A percentile compares a stretch with the other conserved stretches of the same genome.
Evolutionary conservation across 2,888 invertebrate species (phyloP).

Genomic region (Sphaeridia pumilis): DNA sequence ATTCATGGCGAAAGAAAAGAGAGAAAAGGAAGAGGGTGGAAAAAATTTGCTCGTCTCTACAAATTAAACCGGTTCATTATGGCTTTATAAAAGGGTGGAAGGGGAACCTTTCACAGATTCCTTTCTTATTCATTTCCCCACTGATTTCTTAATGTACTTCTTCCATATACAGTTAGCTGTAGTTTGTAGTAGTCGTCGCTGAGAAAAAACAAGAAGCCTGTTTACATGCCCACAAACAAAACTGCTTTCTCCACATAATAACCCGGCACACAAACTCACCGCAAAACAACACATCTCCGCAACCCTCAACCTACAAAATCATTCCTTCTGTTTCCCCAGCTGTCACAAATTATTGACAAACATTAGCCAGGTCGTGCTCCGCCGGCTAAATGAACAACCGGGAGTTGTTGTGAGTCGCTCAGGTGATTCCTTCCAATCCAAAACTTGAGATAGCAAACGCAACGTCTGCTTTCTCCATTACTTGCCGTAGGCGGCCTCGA

Average conservation of each 20-base stretch:
- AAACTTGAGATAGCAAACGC: no score
- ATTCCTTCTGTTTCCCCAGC: not conserved
- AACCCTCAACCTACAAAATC: not conserved
- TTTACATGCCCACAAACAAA: no score
- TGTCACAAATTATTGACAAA: no score
- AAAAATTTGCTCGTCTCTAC: constrained; percentile 29
- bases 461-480: no score
- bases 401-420: no score
- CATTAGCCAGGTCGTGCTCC: no score
- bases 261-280: not conserved
- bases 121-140: constrained; percentile 1
- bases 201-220: no score
- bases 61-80: constrained; percentile 30
- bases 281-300: not conserved
- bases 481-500: no score
- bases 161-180: not conserved
- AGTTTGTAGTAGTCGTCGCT: no score
- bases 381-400: no score
- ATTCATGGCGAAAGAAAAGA: constrained; percentile 8
- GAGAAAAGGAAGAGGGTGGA: constrained; percentile 8
- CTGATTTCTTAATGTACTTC: constrained; percentile 1
- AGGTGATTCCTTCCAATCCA: no score
- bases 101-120: not conserved
- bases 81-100: constrained; percentile 14
- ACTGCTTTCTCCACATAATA: no score